These are phyloP conservation scores for Tinea semifulvella DNA, from an alignment of 2,888 invertebrate genomes.

Conservation along the genomic window DNA sequence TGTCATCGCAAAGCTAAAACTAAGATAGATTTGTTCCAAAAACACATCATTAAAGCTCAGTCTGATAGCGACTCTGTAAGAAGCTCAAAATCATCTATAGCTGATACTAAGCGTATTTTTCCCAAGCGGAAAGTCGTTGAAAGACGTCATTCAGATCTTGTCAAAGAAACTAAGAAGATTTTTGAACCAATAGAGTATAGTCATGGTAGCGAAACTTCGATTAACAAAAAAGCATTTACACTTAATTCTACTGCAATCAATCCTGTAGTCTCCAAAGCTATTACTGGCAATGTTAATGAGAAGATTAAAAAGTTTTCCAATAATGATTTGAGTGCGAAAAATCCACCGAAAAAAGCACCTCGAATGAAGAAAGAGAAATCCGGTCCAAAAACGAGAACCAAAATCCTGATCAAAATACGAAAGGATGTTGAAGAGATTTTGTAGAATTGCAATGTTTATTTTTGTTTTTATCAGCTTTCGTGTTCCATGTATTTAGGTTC, in stretches of 20 bases:
- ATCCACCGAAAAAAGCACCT: constrained; percentile 36
- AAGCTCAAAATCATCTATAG: constrained; percentile 42
- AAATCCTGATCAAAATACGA: constrained; percentile 43
- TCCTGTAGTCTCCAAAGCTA: constrained; percentile 33
- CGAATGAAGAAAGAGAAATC: constrained; percentile 35
- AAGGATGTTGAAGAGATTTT: constrained; percentile 53
- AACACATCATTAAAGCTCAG: constrained; percentile 47
- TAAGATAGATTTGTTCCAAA: constrained; percentile 61
- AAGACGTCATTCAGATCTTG: constrained; percentile 23
- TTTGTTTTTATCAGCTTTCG: not conserved
- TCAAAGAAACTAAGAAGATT: constrained; percentile 43
- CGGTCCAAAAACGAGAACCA: constrained; percentile 44
- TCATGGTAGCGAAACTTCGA: constrained; percentile 31
- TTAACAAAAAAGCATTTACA: constrained; percentile 31
- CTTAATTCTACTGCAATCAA: constrained; percentile 22
- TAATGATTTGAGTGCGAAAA: constrained; percentile 29
- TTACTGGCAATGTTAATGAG: constrained; percentile 50
- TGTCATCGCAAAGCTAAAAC: constrained; percentile 54
- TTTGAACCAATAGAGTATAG: constrained; percentile 39
- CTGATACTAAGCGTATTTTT: constrained; percentile 31
- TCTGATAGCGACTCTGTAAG: constrained; percentile 47
- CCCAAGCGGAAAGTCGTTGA: constrained; percentile 7
- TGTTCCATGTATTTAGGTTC: not conserved
- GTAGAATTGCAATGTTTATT: constrained; percentile 23
- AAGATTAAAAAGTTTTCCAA: constrained; percentile 46